Evolutionary conservation across 2,888 invertebrate species (phyloP), one percentile per base, ranked within the genome.

Genomic region (Temnothorax unifasciatus): DNA sequence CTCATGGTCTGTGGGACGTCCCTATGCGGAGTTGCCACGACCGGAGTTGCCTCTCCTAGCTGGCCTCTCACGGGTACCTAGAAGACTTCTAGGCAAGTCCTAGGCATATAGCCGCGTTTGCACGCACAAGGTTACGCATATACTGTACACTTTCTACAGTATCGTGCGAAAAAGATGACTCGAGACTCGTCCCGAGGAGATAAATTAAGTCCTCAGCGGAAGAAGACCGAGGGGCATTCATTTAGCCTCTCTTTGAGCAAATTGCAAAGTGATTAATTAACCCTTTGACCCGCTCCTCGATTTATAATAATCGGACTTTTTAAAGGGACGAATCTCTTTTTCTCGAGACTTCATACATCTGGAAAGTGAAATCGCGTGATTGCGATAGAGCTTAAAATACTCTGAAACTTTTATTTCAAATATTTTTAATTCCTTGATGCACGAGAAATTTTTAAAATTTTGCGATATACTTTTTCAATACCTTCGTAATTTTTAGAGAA

Each of bases 11-110:
- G 89, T 89, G 84, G 87, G 87, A 90, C 89, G 85, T 89, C 76
- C 89, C 89, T 90, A 89, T 90, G 89, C 92, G 86, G 87, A 87
- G 92, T 92, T 92, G 92, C 92, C 92, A 87, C 89, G 85, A 87
- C 84, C 29, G 47, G 66, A 4, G 5, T 34, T 6, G 4, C 11
- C 29, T 68, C 66, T 89, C 87, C 88, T 86, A 85, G 81, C 63
- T 68, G 68, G 82, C 38, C 69, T 89, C 52, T 63, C 68, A 52
- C 41, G 83, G 82, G 82, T 84, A 85, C 82, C 86, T 90, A 89
- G 90, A 90, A 73, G 85, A 82, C 85, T 88, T 61, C 89, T 88
- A 88, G 88, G 73, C 84, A 89, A 89, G 68, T 87, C 82, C 75
- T 88, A 77, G 71, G 71, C 25, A 11, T 54, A n/a, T n/a, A 73